Conservation (phyloP, 2,888 invertebrate genomes). For the Coelopa pilipes region DNA sequence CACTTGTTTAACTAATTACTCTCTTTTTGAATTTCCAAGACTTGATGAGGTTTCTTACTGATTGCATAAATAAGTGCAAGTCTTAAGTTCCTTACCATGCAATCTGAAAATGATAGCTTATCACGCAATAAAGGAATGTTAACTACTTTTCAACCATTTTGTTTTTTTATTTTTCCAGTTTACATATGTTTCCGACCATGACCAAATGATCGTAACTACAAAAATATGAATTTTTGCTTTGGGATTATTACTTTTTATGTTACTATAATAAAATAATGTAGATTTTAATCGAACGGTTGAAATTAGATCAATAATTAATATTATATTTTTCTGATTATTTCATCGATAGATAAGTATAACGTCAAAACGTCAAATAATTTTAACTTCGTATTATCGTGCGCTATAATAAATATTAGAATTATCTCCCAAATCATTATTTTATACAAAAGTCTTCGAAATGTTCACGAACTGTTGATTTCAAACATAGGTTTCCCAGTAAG, state of each 20-base stretch:
- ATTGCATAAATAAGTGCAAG: slow-evolving; percentile 14
- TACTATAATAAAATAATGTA: too few species aligned
- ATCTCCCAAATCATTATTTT: too few species aligned
- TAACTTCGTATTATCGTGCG: too few species aligned
- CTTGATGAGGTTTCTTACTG: slow-evolving; percentile 1
- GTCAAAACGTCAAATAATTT: too few species aligned
- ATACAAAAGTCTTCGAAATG: too few species aligned
- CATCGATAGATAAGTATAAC: too few species aligned
- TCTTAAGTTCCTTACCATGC: slow-evolving; percentile 4
- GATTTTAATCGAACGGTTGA: too few species aligned
- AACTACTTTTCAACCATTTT: background rate
- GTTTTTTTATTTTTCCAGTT: background rate
- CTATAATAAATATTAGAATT: too few species aligned
- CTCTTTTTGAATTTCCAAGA: slow-evolving; percentile 22
- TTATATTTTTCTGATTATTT: too few species aligned
- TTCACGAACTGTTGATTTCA: slow-evolving; percentile 10
- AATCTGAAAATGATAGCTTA: slow-evolving; percentile 60
- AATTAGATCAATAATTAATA: too few species aligned
- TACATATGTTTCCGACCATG: background rate
- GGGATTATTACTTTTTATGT: too few species aligned
- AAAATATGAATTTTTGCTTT: background rate
- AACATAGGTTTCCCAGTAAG: background rate
- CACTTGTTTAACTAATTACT: slow-evolving; percentile 22
- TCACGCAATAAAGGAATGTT: slow-evolving; percentile 57
- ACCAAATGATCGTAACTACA: background rate